Base-by-base conservation (phyloP, 92 coral and sea anemone species). In the Montipora capitata region DNA sequence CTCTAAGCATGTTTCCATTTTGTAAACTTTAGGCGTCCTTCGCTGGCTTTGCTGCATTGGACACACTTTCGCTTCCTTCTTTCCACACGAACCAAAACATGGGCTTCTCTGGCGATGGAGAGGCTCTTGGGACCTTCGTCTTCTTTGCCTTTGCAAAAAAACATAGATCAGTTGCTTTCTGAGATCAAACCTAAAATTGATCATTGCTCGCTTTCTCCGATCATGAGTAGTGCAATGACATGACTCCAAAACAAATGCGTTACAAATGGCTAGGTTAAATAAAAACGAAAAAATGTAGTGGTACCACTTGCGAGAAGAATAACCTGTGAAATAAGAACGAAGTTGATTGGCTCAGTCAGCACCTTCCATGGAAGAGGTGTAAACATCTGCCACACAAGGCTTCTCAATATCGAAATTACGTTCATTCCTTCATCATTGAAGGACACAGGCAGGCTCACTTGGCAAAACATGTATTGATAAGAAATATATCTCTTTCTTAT, bases 111-210 rank as follows among this genome's bases (percentile, higher is more conserved):
- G 38, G 45, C 63, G 54, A 56, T 35, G 35, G 3, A 18, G 18
- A 63, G 18, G 7, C 52, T 48, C 52, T 10, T 48, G 52, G 6
- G 38, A 63, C n/a, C 18, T 17, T 63, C 39, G 6, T 5, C 16
- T 63, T 17, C 18, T n/a, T 9, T n/a, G 6, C 39, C 9, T 17
- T 15, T 63, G 9, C 35, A 74, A 74, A 65, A 81, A 63, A 12
- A 79, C 92, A 59, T 17, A 49, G 70, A 85, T 85, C 10, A 85
- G 45, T 51, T 85, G 89, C 76, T 76, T 76, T 45, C 77, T 39
- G 13, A 85, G 67, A 39, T 4, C 51, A 15, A 67, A 35, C 6
- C 1, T 48, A 10, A 45, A 48, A 10, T 48, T 48, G 52, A 48
- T 48, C 52, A 48, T 48, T 10, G 52, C 7, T 48, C 2, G 52